Conservation (phyloP, 1,140 invertebrate species). For the Drosophila simulans region DNA sequence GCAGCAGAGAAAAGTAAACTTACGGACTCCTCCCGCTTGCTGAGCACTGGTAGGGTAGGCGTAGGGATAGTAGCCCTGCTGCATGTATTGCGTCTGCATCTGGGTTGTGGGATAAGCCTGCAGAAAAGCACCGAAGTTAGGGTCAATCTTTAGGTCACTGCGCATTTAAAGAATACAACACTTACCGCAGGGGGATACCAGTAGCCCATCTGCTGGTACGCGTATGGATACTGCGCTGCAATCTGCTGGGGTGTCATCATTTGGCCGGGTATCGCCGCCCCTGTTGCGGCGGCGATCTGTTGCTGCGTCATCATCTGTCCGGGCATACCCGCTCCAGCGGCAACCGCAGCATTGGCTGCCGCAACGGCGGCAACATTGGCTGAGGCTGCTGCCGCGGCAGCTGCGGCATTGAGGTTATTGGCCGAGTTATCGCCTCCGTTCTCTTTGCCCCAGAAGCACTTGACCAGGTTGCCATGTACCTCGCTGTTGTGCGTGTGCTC, state of each 20-base stretch:
- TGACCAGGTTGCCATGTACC: constrained; percentile 97
- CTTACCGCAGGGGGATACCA: constrained; percentile 89
- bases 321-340: constrained; percentile 69
- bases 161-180: neutral
- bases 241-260: constrained; percentile 78
- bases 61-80: constrained; percentile 87
- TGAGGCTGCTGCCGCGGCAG: constrained; percentile 68
- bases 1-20: constrained; percentile 13
- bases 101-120: constrained; percentile 85
- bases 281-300: constrained; percentile 75
- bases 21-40: constrained; percentile 81
- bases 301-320: constrained; percentile 79
- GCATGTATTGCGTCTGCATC: constrained; percentile 89
- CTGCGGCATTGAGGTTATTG: constrained; percentile 74
- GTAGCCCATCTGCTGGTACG: constrained; percentile 91
- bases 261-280: constrained; percentile 74
- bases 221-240: constrained; percentile 87
- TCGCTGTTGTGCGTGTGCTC: constrained; percentile 98
- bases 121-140: neutral
- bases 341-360: constrained; percentile 70
- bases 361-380: constrained; percentile 76
- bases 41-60: constrained; percentile 83
- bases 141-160: neutral
- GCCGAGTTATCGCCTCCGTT: constrained; percentile 82
- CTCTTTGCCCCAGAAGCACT: constrained; percentile 99